These are phyloP conservation scores for Cherax quadricarinatus DNA, from an alignment of 1,140 invertebrate species.

Conservation along the genomic window DNA sequence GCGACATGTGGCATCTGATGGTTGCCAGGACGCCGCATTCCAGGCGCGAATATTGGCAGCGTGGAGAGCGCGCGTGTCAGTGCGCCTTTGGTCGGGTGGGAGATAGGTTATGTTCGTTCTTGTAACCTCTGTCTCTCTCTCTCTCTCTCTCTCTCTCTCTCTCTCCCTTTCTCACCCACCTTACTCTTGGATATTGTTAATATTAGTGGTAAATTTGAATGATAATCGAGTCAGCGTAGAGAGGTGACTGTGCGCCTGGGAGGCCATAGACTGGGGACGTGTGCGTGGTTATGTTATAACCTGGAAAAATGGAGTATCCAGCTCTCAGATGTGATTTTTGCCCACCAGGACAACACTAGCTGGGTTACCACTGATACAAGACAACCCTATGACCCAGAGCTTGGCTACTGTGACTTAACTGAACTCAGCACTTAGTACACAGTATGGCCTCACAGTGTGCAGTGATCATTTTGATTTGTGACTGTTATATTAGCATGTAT, in stretches of 20 bases:
- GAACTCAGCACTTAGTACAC: too few relatives aligned
- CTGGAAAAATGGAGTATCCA: neutral
- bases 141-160: neutral
- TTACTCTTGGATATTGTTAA: neutral
- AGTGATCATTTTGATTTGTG: too few relatives aligned
- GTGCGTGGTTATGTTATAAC: neutral
- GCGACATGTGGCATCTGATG: slow-evolving; percentile 50
- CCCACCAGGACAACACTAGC: too few relatives aligned
- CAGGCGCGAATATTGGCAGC: slow-evolving; percentile 65
- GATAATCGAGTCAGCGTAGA: neutral
- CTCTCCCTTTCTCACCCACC: neutral
- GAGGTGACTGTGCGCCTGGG: neutral
- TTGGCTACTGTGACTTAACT: too few relatives aligned
- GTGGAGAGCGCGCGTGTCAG: slow-evolving; percentile 66
- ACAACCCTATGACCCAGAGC: too few relatives aligned
- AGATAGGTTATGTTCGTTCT: slow-evolving; percentile 3
- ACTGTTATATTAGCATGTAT: too few relatives aligned
- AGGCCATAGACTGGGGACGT: neutral
- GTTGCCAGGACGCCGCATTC: slow-evolving; percentile 67
- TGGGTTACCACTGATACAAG: too few relatives aligned
- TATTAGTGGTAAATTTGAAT: neutral
- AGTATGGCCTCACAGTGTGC: too few relatives aligned
- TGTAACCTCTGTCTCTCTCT: neutral
- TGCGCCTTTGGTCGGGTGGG: slow-evolving; percentile 43
- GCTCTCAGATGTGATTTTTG: neutral